Percentiles rank a stretch among this genome's conserved stretches.
Evolutionary conservation across 2,888 invertebrate species (phyloP).

Genomic region (Cantharis rufa): DNA sequence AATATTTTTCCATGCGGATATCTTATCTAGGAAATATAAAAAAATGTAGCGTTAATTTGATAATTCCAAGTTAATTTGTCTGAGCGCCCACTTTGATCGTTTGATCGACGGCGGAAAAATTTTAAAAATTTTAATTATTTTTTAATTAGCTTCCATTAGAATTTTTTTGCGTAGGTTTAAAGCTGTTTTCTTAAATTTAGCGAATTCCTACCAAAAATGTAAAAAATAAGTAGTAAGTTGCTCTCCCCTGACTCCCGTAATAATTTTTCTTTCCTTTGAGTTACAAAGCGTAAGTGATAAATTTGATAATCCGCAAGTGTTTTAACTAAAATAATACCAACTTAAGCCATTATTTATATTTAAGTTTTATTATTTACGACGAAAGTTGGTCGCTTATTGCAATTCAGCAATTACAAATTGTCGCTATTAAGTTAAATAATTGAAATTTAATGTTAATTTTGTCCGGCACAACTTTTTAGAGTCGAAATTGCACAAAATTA

Average conservation of each 20-base stretch:
- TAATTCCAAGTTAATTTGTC: not conserved
- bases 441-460: not conserved
- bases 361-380: slow-evolving; percentile 1
- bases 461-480: not conserved
- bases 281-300: not conserved
- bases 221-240: not conserved
- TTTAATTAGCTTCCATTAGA: not conserved
- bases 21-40: not conserved
- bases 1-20: not conserved
- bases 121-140: not conserved
- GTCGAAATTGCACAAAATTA: not conserved
- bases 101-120: not conserved
- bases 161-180: not conserved
- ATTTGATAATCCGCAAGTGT: not conserved
- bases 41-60: not conserved
- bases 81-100: not conserved
- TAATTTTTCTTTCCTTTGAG: not conserved
- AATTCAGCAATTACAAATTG: slow-evolving; percentile 2
- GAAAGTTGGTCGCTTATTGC: not conserved
- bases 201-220: not conserved
- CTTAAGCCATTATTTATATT: not conserved
- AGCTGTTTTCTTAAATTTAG: not conserved
- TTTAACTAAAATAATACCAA: not conserved
- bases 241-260: not conserved
- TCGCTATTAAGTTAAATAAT: not conserved